Evolutionary conservation across 1,140 invertebrate genomes (phyloP).

Genomic region (Cyclargus thomasi): DNA sequence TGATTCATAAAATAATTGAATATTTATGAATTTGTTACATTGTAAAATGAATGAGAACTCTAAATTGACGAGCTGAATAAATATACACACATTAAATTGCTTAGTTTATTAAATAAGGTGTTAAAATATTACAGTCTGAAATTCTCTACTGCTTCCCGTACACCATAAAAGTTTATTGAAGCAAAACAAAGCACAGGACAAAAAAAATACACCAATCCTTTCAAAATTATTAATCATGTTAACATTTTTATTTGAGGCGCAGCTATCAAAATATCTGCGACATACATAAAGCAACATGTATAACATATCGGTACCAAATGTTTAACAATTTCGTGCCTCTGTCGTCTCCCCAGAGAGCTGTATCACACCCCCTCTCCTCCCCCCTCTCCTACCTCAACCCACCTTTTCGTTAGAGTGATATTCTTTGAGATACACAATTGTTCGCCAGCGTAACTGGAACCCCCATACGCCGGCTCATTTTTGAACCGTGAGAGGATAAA

Average conservation of each 20-base stretch:
- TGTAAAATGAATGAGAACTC: conserved; percentile 1
- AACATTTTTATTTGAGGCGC: conserved; percentile 4
- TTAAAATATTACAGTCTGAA: background rate
- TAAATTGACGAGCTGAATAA: background rate
- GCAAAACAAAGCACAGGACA: background rate
- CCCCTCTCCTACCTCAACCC: conserved; percentile 27
- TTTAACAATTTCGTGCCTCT: conserved; percentile 67
- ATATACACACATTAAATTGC: background rate
- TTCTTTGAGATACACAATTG: conserved; percentile 48
- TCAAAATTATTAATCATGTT: background rate
- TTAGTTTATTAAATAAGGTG: background rate
- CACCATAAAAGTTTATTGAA: background rate
- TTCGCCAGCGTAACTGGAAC: conserved; percentile 32
- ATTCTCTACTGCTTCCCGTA: background rate
- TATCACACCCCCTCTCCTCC: conserved; percentile 30
- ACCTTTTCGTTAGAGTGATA: conserved; percentile 56
- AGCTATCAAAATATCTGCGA: conserved; percentile 8
- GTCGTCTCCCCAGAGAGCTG: conserved; percentile 58
- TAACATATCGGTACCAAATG: conserved; percentile 40
- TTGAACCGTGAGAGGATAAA: conserved; percentile 8
- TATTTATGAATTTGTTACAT: background rate
- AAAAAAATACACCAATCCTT: background rate
- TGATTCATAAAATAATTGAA: conserved; percentile 3
- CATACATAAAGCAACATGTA: conserved; percentile 19
- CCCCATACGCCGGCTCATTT: conserved; percentile 18